Percentiles rank a stretch among this genome's conserved stretches.
These are phyloP conservation scores for Parthenolecanium corni DNA, from an alignment of 2,888 invertebrate species.

Conservation along the genomic window DNA sequence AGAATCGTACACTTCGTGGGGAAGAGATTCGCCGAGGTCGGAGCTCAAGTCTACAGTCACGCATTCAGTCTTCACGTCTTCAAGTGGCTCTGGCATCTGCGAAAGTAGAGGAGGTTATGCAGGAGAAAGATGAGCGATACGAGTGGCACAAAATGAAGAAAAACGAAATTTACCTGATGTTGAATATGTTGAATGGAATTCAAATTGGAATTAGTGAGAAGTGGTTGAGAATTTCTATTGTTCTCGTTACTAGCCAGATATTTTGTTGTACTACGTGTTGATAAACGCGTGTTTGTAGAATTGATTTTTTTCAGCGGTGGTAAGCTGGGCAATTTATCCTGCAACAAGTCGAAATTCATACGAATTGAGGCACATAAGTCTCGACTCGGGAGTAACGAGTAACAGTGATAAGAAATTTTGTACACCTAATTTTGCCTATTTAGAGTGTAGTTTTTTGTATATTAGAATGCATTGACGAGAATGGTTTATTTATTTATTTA, in stretches of 20 bases:
- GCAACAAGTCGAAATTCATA: not conserved
- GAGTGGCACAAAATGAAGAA: not conserved
- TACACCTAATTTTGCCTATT: too few species aligned
- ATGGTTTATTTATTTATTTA: too few species aligned
- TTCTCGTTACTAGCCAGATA: not conserved
- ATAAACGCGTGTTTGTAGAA: not conserved
- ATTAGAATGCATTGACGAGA: too few species aligned
- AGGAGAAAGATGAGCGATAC: not conserved
- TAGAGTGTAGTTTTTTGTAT: too few species aligned
- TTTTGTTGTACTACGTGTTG: not conserved
- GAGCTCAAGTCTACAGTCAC: not conserved
- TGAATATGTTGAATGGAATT: not conserved
- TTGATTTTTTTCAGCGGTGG: conserved; percentile 15
- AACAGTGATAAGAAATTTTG: too few species aligned
- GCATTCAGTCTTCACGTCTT: conserved; percentile 10
- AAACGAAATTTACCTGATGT: conserved; percentile 8
- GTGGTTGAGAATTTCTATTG: not conserved
- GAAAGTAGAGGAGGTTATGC: not conserved
- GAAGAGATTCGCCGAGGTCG: conserved; percentile 33
- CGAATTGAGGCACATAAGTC: too few species aligned
- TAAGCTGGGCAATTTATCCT: conserved; percentile 3
- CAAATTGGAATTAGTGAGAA: not conserved
- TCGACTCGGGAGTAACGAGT: too few species aligned
- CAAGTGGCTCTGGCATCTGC: not conserved
- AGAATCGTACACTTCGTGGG: conserved; percentile 41